These are phyloP conservation scores for Drosophila mettleri DNA, from an alignment of 2,888 invertebrate genomes.

Conservation along the genomic window DNA sequence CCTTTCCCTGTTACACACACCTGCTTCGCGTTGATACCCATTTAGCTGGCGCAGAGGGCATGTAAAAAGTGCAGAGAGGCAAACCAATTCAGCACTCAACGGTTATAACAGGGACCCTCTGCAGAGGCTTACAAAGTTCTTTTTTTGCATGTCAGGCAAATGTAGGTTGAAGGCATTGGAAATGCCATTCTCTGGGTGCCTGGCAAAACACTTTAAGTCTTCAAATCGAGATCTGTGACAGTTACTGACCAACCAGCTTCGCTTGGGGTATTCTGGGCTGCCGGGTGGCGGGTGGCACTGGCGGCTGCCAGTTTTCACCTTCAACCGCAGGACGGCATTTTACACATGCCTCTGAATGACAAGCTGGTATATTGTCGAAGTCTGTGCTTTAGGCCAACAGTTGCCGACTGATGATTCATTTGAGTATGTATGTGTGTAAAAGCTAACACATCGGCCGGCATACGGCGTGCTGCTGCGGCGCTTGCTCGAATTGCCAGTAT, in stretches of 20 bases:
- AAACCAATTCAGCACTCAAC: slow-evolving; percentile 39
- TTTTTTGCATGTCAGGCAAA: slow-evolving; percentile 2
- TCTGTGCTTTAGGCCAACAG: slow-evolving; percentile 51
- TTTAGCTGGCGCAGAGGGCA: neutral
- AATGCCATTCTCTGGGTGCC: slow-evolving; percentile 1
- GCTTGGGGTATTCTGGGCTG: slow-evolving; percentile 9
- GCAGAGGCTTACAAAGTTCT: neutral
- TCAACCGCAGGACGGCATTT: slow-evolving; percentile 22
- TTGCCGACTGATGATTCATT: slow-evolving; percentile 31
- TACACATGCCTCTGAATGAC: slow-evolving; percentile 41
- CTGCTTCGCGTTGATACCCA: neutral
- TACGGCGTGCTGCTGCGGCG: slow-evolving; percentile 20
- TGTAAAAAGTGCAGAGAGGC: slow-evolving; percentile 25
- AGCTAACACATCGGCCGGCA: slow-evolving; percentile 16
- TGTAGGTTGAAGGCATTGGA: slow-evolving; percentile 14
- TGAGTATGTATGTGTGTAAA: slow-evolving; percentile 13
- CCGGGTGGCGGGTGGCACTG: too few relatives aligned
- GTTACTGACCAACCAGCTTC: slow-evolving; percentile 26
- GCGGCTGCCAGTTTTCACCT: slow-evolving; percentile 23
- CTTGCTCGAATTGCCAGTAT: slow-evolving; percentile 27
- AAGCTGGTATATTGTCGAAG: slow-evolving; percentile 53
- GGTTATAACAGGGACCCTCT: neutral
- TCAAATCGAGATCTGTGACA: slow-evolving; percentile 34
- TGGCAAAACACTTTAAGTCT: slow-evolving; percentile 31
- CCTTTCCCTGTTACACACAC: neutral